A percentile compares a stretch with the other conserved stretches of the same genome.
Conservation (phyloP, 92 coral and sea anemone genomes). For the Actinostola sp. region DNA sequence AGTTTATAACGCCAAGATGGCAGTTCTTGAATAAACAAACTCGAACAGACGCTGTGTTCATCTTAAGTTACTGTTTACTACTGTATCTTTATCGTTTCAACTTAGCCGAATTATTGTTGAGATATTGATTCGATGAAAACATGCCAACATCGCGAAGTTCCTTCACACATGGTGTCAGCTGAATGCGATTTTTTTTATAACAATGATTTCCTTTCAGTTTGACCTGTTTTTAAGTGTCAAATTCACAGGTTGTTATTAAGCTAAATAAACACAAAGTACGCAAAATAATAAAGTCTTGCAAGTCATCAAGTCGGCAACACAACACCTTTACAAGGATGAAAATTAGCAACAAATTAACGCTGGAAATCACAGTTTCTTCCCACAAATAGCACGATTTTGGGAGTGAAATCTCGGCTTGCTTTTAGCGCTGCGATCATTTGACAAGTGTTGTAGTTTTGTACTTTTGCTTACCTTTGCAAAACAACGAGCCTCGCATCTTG, state of each 20-base stretch:
- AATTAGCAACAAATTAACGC: too few species aligned
- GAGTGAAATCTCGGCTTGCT: not conserved
- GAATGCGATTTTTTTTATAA: not conserved
- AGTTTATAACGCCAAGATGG: not conserved
- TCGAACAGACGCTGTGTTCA: not conserved
- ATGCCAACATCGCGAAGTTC: too few species aligned
- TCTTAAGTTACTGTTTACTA: not conserved
- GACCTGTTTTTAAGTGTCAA: too few species aligned
- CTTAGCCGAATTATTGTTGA: conserved; percentile 3
- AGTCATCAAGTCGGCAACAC: too few species aligned
- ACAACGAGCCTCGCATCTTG: conserved; percentile 25
- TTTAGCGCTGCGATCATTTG: conserved; percentile 9
- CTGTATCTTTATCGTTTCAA: not conserved
- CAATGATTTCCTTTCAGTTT: too few species aligned
- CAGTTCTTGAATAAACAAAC: conserved; percentile 1
- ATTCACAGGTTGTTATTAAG: conserved; percentile 19
- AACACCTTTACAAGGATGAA: too few species aligned
- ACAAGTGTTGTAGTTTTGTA: not conserved
- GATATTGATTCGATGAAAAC: not conserved
- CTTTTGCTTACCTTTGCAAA: conserved; percentile 29
- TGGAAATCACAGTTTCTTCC: too few species aligned
- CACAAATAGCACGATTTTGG: not conserved
- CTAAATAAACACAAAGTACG: conserved; percentile 6
- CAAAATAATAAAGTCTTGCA: not conserved
- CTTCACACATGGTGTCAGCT: too few species aligned